These are phyloP conservation scores for Brachionus sp. DNA, from an alignment of 1,140 invertebrate species.

Conservation along the genomic window DNA sequence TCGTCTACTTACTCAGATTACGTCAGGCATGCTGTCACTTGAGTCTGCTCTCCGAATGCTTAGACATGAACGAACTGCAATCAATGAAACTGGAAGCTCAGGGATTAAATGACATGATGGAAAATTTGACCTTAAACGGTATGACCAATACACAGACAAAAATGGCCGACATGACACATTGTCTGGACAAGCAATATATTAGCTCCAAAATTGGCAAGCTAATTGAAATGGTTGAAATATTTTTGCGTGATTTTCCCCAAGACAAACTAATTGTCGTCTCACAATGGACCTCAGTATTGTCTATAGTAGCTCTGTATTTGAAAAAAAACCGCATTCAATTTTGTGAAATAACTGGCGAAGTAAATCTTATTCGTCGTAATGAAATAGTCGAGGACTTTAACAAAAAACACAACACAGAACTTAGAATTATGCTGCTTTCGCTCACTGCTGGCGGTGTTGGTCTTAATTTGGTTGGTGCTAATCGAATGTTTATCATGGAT, in stretches of 20 bases:
- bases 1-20: conserved; percentile 71
- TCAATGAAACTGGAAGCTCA: conserved; percentile 10
- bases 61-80: conserved; percentile 37
- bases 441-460: conserved; percentile 84
- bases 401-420: conserved; percentile 52
- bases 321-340: conserved; percentile 61
- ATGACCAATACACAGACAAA: conserved; percentile 7
- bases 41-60: conserved; percentile 66
- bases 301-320: conserved; percentile 68
- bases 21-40: conserved; percentile 85
- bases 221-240: conserved; percentile 29
- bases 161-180: conserved; percentile 51
- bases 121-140: conserved; percentile 18
- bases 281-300: conserved; percentile 75
- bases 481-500: conserved; percentile 82
- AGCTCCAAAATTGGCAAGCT: conserved; percentile 33
- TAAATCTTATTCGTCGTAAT: conserved; percentile 53
- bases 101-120: not conserved
- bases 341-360: conserved; percentile 67
- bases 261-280: conserved; percentile 70
- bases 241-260: not conserved
- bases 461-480: conserved; percentile 80
- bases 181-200: not conserved
- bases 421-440: conserved; percentile 71
- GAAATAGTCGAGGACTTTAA: conserved; percentile 70